Conservation (phyloP, 2,113 vertebrate genomes). For the Vimba vimba region DNA sequence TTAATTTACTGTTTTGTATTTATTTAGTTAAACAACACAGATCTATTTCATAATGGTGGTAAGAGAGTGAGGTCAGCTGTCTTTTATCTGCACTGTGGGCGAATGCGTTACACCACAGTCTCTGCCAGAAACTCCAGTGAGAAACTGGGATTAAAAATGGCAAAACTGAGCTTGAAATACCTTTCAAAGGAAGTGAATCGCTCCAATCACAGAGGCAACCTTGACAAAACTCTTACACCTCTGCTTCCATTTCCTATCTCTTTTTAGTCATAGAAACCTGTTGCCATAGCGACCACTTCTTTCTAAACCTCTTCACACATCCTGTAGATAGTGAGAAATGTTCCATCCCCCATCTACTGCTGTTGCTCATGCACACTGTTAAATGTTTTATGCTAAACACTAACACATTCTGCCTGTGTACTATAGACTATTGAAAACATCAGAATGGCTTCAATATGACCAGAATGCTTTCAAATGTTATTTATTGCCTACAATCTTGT, state of each 20-base stretch:
- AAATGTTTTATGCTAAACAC: conserved; percentile 38
- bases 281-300: conserved; percentile 74
- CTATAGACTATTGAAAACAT: conserved; percentile 20
- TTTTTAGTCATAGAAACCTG: conserved; percentile 66
- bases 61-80: background rate
- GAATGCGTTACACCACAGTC: background rate
- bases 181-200: background rate
- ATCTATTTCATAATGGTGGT: background rate
- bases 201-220: conserved; percentile 67
- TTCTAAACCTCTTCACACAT: conserved; percentile 62
- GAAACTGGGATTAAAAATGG: background rate
- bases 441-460: conserved; percentile 20
- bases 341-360: conserved; percentile 50
- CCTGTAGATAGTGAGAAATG: conserved; percentile 53
- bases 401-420: conserved; percentile 24
- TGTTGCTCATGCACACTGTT: conserved; percentile 4
- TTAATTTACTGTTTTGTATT: background rate
- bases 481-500: conserved; percentile 3
- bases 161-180: background rate
- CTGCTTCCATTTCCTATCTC: conserved; percentile 58
- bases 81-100: background rate
- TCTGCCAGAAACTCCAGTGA: background rate
- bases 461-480: background rate
- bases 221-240: conserved; percentile 59
- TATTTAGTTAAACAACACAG: background rate